Evolutionary conservation across 53 echinoderm and acorn worm species (phyloP).

Genomic region (Holothuria scabra): DNA sequence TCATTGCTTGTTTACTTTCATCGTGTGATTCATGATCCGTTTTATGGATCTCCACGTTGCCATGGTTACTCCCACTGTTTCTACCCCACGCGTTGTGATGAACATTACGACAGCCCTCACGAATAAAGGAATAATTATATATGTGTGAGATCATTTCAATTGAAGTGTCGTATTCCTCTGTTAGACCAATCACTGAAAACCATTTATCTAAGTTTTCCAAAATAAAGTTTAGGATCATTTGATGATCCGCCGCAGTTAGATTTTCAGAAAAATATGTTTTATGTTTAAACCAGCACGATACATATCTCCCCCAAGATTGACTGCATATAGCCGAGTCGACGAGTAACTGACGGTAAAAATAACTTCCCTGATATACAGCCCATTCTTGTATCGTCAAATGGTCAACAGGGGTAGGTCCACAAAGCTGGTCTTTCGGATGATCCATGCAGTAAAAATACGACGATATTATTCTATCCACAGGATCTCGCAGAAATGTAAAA

Average conservation of each 20-base stretch:
- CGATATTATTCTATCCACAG: slow-evolving; percentile 71
- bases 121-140: slow-evolving; percentile 69
- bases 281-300: slow-evolving; percentile 78
- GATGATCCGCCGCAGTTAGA: slow-evolving; percentile 42
- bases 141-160: slow-evolving; percentile 64
- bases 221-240: slow-evolving; percentile 59
- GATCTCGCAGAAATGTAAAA: slow-evolving; percentile 83
- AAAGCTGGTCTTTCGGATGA: slow-evolving; percentile 68
- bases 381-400: slow-evolving; percentile 74
- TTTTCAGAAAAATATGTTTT: slow-evolving; percentile 58
- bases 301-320: neutral
- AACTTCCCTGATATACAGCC: slow-evolving; percentile 86
- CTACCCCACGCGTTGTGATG: neutral
- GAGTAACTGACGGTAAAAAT: slow-evolving; percentile 74
- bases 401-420: slow-evolving; percentile 58
- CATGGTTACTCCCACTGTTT: slow-evolving; percentile 37
- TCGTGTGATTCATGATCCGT: neutral
- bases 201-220: slow-evolving; percentile 79
- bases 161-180: slow-evolving; percentile 72
- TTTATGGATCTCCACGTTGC: neutral
- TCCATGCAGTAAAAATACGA: slow-evolving; percentile 73
- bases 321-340: slow-evolving; percentile 67
- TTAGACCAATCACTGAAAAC: slow-evolving; percentile 80
- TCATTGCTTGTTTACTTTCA: slow-evolving; percentile 33
- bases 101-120: slow-evolving; percentile 10